Evolutionary conservation across 1,140 invertebrate genomes (phyloP), one percentile per base, ranked within the genome.

Genomic region (Elymnias hypermnestra): DNA sequence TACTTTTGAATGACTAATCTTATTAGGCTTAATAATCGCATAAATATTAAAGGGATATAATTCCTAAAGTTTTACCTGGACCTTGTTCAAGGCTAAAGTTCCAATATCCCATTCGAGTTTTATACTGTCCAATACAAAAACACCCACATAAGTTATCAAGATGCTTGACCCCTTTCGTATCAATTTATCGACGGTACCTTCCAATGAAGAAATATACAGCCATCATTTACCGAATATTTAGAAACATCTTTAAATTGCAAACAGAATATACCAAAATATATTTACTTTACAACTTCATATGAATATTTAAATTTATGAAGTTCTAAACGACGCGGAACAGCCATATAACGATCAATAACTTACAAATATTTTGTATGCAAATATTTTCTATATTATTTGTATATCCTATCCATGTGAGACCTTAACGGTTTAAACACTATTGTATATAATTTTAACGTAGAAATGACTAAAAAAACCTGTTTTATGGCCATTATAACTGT

Each of bases 401-500:
- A n/a, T 3, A 12, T 36, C 9, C 21, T 43, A 2, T 33, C 29
- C 31, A 48, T 46, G 37, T 15, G 12, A 53, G 39, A 40, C 53
- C 37, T 29, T 72, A 72, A 74, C 74, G 72, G 74, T 66, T 23
- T 22, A 33, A 29, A 19, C 18, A 45, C 18, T 52, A 66, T 61
- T 55, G 47, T 61, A 63, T 48, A 45, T 33, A 36, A n/a, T n/a
- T n/a, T 63, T 61, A 26, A 50, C 50, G 46, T 57, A 58, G 56
- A 61, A 53, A 55, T 50, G 37, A 57, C 57, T 19, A 41, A 33
- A 43, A 57, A 64, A 33, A 33, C 29, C 58, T 54, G 69, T 72
- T 58, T 68, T 58, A 64, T 58, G 43, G 42, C 41, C 51, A 52
- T 60, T 57, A 48, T 69, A 72, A 74, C 66, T 52, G 63, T 69